Base-by-base conservation (phyloP, 2,797 vertebrate species). In the Rhinogobio ventralis region DNA sequence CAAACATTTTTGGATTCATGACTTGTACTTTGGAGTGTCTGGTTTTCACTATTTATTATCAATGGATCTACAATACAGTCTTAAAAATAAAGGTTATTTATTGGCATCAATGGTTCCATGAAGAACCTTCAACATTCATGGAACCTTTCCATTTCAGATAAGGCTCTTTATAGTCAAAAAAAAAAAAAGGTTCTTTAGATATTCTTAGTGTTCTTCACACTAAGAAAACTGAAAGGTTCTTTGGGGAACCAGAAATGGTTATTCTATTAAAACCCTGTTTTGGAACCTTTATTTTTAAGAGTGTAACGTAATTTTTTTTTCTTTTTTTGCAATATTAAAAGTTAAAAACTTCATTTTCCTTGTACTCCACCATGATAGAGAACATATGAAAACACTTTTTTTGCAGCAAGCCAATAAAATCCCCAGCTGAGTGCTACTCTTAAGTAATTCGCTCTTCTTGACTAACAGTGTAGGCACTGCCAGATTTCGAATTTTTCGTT, bases 301-400 rank as follows among this genome's bases (percentile, higher is more conserved):
- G 49, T 33, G 49, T 49, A 25, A 23, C 7, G 4, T 25, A 77
- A 11, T 23, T 2, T 23, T 36, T 19, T 7, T 0, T 20, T 8
- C 17, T 11, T 20, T 25, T 25, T 28, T 20, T 23, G 49, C 36
- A 36, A 23, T 51, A 25, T 49, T 68, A 71, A 39, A 69, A 14
- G 36, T 53, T 10, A 19, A 33, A n/a, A 46, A 62, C 13, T 13
- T 23, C 23, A 45, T 13, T 85, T 13, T 39, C 75, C 75, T 67
- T 68, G 60, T 51, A 79, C 25, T 83, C 10, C 57, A 53, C 42
- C 73, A 72, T 64, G 14, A 76, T 45, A 49, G 23, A 51, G 28
- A 53, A 74, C 79, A 84, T 69, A 69, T 84, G 62, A 87, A 87
- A 74, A 89, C 77, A 75, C 83, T 84, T 51, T 25, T 49, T 76